A percentile compares a stretch with the other conserved stretches of the same genome.
Evolutionary conservation across 2,113 vertebrate genomes (phyloP).

Genomic region (Verasper variegatus): DNA sequence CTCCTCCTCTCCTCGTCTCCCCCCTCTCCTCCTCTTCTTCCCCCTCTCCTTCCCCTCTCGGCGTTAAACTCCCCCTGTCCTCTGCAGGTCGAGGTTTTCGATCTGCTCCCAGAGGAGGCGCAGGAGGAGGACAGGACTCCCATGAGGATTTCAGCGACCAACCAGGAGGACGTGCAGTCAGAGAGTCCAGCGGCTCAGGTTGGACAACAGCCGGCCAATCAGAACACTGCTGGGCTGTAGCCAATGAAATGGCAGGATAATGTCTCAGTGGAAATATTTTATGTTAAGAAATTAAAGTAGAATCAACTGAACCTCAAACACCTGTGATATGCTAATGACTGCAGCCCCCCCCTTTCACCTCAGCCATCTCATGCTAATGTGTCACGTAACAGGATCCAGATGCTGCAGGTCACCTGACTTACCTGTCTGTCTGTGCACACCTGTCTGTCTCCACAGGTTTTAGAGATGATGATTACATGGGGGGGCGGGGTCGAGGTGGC

Average conservation of each 20-base stretch:
- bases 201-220: slow-evolving; percentile 49
- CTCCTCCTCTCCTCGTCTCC: slow-evolving; percentile 4
- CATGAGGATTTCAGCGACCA: slow-evolving; percentile 86
- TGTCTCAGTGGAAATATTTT: neutral
- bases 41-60: neutral
- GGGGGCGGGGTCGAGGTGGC: slow-evolving; percentile 89
- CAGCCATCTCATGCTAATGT: slow-evolving; percentile 28
- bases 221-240: slow-evolving; percentile 2
- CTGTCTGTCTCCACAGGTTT: slow-evolving; percentile 81
- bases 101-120: slow-evolving; percentile 79
- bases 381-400: slow-evolving; percentile 7
- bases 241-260: slow-evolving; percentile 31
- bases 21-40: neutral
- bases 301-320: neutral
- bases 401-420: slow-evolving; percentile 5
- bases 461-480: slow-evolving; percentile 92
- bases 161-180: slow-evolving; percentile 78
- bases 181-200: slow-evolving; percentile 20
- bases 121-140: slow-evolving; percentile 84
- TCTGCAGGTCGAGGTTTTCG: slow-evolving; percentile 88
- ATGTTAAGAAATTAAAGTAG: neutral
- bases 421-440: slow-evolving; percentile 4
- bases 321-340: no score
- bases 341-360: slow-evolving; percentile 2
- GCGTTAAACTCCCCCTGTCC: slow-evolving; percentile 76